phyloP scores from a whole-genome alignment of 2,113 vertebrate genomes.

The Lampris incognitus region DNA sequence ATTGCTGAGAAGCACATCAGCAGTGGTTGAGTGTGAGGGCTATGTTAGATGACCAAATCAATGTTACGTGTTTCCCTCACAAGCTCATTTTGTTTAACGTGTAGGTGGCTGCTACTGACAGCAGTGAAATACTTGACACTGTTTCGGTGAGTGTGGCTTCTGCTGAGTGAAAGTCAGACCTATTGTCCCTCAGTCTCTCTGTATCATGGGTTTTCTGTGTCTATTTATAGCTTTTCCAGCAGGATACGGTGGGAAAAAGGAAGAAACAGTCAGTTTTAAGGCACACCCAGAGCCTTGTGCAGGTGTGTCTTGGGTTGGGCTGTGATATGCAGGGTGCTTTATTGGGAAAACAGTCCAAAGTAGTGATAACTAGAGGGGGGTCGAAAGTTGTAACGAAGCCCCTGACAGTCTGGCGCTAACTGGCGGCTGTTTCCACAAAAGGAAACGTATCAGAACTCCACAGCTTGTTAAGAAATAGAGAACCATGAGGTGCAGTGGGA shows the following conservation, averaged over 20 bases:
- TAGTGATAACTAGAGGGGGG: constrained; percentile 23
- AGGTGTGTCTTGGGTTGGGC: constrained; percentile 57
- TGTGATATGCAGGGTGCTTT: constrained; percentile 12
- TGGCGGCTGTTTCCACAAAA: constrained; percentile 25
- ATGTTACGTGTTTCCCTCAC: no score
- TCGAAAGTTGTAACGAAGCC: constrained; percentile 18
- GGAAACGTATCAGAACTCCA: constrained; percentile 31
- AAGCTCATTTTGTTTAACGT: constrained; percentile 10
- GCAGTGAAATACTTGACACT: neutral
- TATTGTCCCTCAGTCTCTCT: constrained; percentile 18
- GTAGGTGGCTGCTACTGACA: neutral
- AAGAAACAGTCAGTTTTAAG: constrained; percentile 70
- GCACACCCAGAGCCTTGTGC: constrained; percentile 55
- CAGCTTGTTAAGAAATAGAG: constrained; percentile 50
- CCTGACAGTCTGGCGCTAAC: constrained; percentile 15
- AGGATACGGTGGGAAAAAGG: constrained; percentile 54
- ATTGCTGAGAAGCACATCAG: neutral
- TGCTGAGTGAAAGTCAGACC: neutral
- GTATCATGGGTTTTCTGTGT: constrained; percentile 53
- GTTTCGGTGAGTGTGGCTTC: constrained; percentile 34
- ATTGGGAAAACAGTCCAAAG: constrained; percentile 19
- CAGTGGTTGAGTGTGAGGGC: neutral
- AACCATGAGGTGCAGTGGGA: constrained; percentile 64
- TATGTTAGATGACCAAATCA: neutral
- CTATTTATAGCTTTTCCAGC: constrained; percentile 66